Percentiles rank a stretch among this genome's conserved stretches.
Evolutionary conservation across 2,113 vertebrate genomes (phyloP).

Genomic region (Galbula dea): DNA sequence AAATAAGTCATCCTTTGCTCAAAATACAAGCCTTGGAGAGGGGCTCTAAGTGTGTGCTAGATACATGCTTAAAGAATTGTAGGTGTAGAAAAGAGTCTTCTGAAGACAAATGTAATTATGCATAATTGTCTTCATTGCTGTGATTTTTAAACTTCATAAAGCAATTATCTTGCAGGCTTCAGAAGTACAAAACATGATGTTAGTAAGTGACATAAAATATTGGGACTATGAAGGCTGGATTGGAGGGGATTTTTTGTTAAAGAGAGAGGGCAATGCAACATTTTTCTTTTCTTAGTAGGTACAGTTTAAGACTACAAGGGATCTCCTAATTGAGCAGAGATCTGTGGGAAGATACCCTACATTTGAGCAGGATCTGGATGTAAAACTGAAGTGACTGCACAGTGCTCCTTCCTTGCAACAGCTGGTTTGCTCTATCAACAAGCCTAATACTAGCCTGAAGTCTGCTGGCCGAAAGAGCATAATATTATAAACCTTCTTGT

Average conservation of each 20-base stretch:
- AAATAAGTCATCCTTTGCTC: not conserved
- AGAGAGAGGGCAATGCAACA: fast-evolving
- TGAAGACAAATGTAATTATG: not conserved
- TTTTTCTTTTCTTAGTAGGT: not conserved
- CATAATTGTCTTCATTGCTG: not conserved
- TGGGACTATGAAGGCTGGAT: not conserved
- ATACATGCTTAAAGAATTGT: not conserved
- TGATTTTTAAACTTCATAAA: not conserved
- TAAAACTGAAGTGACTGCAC: not conserved
- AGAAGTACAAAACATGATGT: not conserved
- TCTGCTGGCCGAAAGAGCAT: not conserved
- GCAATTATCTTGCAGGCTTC: not conserved
- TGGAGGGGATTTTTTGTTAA: not conserved
- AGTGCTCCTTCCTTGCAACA: not conserved
- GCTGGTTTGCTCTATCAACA: not conserved
- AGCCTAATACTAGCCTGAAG: not conserved
- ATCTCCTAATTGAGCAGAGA: not conserved
- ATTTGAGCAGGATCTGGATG: not conserved
- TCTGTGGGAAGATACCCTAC: not conserved
- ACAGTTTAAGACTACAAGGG: not conserved
- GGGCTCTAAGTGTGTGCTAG: not conserved
- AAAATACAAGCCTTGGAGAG: not conserved
- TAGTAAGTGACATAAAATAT: not conserved
- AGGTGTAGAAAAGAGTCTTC: not conserved
- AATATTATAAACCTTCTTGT: not conserved